A percentile compares a stretch with the other conserved stretches of the same genome.
phyloP scores from a whole-genome alignment of 1,140 invertebrate species.

The Drosophila pallidifrons region DNA sequence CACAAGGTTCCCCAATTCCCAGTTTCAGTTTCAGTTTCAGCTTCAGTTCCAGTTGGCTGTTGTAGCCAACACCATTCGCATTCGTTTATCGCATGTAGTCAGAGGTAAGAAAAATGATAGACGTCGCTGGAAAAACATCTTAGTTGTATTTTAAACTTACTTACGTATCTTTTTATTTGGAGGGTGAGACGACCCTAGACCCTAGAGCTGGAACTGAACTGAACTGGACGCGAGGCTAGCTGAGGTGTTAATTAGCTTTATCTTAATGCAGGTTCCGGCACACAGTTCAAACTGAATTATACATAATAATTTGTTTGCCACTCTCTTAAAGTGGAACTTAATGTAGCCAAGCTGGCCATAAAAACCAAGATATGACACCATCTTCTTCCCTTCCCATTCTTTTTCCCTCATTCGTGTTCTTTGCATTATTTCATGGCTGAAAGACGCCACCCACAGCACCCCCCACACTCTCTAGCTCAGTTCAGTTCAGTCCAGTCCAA shows the following conservation, averaged over 20 bases:
- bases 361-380: constrained; percentile 49
- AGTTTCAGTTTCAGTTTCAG: not conserved
- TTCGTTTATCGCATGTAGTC: constrained; percentile 41
- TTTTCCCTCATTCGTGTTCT: not conserved
- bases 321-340: constrained; percentile 80
- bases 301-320: constrained; percentile 81
- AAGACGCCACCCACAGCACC: constrained; percentile 33
- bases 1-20: constrained; percentile 9
- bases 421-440: constrained; percentile 1
- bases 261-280: constrained; percentile 83
- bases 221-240: not conserved
- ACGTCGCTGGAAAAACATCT: constrained; percentile 42
- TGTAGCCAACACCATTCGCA: constrained; percentile 23
- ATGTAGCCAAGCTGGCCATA: constrained; percentile 58
- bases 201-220: constrained; percentile 25
- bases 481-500: no score
- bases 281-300: constrained; percentile 83
- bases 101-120: constrained; percentile 53
- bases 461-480: not conserved
- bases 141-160: constrained; percentile 23
- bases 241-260: constrained; percentile 81
- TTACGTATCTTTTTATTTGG: constrained; percentile 14
- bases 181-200: constrained; percentile 9
- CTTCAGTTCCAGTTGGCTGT: not conserved
- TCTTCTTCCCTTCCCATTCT: not conserved